phyloP scores from a whole-genome alignment of 1,140 invertebrate species.

The Nylanderia fulva region DNA sequence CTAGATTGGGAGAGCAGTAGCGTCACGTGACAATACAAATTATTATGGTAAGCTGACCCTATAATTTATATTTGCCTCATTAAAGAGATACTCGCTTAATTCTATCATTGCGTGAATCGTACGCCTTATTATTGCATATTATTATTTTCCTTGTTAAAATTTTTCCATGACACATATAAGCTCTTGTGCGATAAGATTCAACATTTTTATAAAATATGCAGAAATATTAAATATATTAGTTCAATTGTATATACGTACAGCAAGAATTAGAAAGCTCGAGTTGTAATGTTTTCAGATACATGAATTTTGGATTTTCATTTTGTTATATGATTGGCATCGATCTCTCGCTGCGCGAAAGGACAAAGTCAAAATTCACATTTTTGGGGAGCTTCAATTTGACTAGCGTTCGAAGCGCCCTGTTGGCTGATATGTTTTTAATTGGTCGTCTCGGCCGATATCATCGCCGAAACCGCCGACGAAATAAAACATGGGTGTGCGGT shows the following conservation, averaged over 20 bases:
- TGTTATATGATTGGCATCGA: not conserved
- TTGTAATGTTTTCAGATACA: not conserved
- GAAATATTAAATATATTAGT: not conserved
- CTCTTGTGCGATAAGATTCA: not conserved
- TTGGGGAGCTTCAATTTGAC: conserved; percentile 26
- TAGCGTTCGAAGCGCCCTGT: conserved; percentile 16
- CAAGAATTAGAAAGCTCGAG: no score
- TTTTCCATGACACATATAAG: not conserved
- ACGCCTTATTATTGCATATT: not conserved
- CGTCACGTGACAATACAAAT: conserved; percentile 58
- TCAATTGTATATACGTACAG: not conserved
- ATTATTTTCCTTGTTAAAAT: not conserved
- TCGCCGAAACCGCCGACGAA: conserved; percentile 45
- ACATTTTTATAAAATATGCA: not conserved
- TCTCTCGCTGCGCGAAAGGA: not conserved
- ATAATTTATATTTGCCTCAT: conserved; percentile 58
- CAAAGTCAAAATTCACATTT: conserved; percentile 12
- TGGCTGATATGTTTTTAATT: conserved; percentile 63
- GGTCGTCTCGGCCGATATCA: conserved; percentile 53
- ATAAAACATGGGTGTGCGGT: conserved; percentile 45
- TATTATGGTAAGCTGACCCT: conserved; percentile 47
- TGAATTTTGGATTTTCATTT: not conserved
- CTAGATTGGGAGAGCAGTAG: conserved; percentile 51
- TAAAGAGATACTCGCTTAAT: conserved; percentile 32
- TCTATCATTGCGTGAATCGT: conserved; percentile 31